Evolutionary conservation across 2,113 vertebrate species (phyloP).

Genomic region (Triplophysa rosa): DNA sequence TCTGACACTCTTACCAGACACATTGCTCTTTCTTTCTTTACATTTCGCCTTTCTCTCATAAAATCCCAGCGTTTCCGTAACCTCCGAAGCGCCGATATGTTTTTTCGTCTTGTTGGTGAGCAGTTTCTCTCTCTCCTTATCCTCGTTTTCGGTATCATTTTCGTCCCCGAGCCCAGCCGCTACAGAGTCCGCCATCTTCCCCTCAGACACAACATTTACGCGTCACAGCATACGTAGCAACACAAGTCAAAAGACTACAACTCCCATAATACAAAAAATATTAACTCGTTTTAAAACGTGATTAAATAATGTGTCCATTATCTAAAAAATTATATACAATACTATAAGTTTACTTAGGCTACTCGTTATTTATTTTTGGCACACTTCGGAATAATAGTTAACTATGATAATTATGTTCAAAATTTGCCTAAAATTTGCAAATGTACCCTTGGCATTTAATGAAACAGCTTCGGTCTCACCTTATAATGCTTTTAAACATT

Average conservation of each 20-base stretch:
- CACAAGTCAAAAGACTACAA: constrained; percentile 51
- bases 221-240: constrained; percentile 50
- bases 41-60: constrained; percentile 68
- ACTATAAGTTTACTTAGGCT: no score
- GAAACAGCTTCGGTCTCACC: no score
- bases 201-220: constrained; percentile 56
- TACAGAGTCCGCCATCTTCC: constrained; percentile 80
- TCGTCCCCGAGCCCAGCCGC: constrained; percentile 72
- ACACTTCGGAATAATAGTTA: no score
- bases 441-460: no score
- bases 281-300: background rate
- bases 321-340: no score
- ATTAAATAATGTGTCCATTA: background rate
- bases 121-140: constrained; percentile 59
- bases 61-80: constrained; percentile 70
- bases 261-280: constrained; percentile 31
- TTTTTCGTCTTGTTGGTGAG: constrained; percentile 35
- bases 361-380: no score
- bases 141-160: constrained; percentile 73
- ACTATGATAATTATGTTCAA: no score
- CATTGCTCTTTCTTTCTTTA: constrained; percentile 65
- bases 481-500: no score
- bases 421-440: no score
- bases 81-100: constrained; percentile 55
- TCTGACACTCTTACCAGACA: constrained; percentile 72